These are phyloP conservation scores for Lasioglossum calceatum DNA, from an alignment of 2,888 invertebrate species.

Conservation along the genomic window DNA sequence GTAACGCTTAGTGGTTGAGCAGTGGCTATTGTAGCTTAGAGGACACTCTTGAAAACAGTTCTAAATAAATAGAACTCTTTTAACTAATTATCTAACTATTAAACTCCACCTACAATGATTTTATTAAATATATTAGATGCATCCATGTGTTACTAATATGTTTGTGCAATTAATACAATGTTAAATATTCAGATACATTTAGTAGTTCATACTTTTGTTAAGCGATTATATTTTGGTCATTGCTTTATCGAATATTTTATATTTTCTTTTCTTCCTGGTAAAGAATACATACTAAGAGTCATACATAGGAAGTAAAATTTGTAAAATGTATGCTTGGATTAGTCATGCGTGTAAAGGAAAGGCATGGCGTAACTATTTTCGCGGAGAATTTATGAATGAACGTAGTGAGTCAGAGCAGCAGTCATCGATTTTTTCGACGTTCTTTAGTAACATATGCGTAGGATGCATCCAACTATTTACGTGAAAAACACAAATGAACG, in stretches of 20 bases:
- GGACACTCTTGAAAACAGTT: not conserved
- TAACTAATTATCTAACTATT: no score
- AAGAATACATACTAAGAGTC: not conserved
- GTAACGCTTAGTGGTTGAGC: not conserved
- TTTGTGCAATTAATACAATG: not conserved
- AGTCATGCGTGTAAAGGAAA: not conserved
- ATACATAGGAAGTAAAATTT: not conserved
- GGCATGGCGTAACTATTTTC: not conserved
- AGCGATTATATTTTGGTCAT: no score
- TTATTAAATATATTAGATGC: no score
- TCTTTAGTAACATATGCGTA: not conserved
- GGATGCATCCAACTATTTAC: not conserved
- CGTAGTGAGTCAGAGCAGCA: not conserved
- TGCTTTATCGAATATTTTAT: not conserved
- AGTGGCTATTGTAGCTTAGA: not conserved
- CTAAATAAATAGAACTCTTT: not conserved
- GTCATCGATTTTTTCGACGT: not conserved
- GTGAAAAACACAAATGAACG: not conserved
- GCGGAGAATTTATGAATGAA: conserved; percentile 10
- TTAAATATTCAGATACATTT: not conserved
- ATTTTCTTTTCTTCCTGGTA: not conserved
- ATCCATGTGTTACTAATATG: no score
- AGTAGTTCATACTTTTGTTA: not conserved
- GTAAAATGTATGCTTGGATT: not conserved
- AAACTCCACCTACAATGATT: no score